A percentile compares a stretch with the other conserved stretches of the same genome.
Conservation (phyloP, 2,888 invertebrate genomes). For the Falcaria lacertinaria region DNA sequence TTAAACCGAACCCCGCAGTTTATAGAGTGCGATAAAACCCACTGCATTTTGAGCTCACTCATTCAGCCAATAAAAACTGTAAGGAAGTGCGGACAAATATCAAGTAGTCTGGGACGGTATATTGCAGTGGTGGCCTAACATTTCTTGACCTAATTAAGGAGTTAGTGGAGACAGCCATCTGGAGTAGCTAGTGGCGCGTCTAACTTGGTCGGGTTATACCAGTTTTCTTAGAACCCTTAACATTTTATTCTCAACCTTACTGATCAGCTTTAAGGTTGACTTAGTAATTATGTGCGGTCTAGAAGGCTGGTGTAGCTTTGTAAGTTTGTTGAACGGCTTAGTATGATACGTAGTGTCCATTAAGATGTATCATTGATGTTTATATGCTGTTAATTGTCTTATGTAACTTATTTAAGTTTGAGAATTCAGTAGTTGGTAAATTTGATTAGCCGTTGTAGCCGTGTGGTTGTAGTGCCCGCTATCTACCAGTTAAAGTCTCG, state of each 20-base stretch:
- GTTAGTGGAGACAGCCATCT: constrained; percentile 19
- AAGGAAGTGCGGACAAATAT: constrained; percentile 28
- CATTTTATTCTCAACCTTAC: neutral
- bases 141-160: constrained; percentile 39
- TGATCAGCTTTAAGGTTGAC: neutral
- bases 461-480: too few species aligned
- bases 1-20: too few species aligned
- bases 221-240: constrained; percentile 2
- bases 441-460: too few species aligned
- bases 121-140: constrained; percentile 13
- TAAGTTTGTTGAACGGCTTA: constrained; percentile 18
- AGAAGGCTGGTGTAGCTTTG: constrained; percentile 6
- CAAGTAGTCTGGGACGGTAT: constrained; percentile 10
- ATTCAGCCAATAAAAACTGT: constrained; percentile 29
- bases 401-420: neutral
- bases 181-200: constrained; percentile 20
- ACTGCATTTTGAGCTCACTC: constrained; percentile 22
- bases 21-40: too few species aligned
- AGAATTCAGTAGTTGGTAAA: neutral
- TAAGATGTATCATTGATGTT: constrained; percentile 1
- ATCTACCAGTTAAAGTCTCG: too few species aligned
- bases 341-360: constrained; percentile 11
- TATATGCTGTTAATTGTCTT: neutral
- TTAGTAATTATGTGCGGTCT: neutral
- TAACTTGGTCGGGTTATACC: constrained; percentile 19